Conservation (phyloP, 2,113 vertebrate genomes). For the Nannobrachium achirus region DNA sequence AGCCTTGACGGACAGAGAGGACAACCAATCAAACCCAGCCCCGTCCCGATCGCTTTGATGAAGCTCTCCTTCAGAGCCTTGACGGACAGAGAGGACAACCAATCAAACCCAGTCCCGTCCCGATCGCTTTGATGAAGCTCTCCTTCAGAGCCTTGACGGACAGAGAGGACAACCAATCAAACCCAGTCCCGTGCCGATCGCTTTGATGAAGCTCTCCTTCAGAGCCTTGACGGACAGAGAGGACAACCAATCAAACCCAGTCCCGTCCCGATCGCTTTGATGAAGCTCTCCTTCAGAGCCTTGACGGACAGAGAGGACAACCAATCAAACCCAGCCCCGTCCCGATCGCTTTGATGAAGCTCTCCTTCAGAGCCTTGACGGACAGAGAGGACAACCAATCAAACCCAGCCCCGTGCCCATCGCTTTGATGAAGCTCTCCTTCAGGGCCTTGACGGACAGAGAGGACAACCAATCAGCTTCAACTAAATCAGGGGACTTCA, state of each 20-base stretch:
- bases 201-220: constrained; percentile 98
- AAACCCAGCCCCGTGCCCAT: constrained; percentile 88
- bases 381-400: constrained; percentile 22
- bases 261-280: constrained; percentile 94
- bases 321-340: constrained; percentile 82
- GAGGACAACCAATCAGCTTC: constrained; percentile 27
- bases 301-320: constrained; percentile 57
- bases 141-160: constrained; percentile 89
- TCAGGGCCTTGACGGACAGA: constrained; percentile 83
- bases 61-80: constrained; percentile 97
- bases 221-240: constrained; percentile 79
- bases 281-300: constrained; percentile 97
- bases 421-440: constrained; percentile 98
- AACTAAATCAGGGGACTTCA: too few species aligned
- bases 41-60: constrained; percentile 94
- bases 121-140: constrained; percentile 96
- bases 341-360: constrained; percentile 95
- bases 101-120: constrained; percentile 89
- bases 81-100: constrained; percentile 18
- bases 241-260: constrained; percentile 71
- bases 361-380: constrained; percentile 92
- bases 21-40: constrained; percentile 83
- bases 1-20: constrained; percentile 75
- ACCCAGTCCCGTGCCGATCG: constrained; percentile 90
- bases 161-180: constrained; percentile 68